Evolutionary conservation across 2,113 vertebrate species (phyloP).

Genomic region (Thomomys bottae): DNA sequence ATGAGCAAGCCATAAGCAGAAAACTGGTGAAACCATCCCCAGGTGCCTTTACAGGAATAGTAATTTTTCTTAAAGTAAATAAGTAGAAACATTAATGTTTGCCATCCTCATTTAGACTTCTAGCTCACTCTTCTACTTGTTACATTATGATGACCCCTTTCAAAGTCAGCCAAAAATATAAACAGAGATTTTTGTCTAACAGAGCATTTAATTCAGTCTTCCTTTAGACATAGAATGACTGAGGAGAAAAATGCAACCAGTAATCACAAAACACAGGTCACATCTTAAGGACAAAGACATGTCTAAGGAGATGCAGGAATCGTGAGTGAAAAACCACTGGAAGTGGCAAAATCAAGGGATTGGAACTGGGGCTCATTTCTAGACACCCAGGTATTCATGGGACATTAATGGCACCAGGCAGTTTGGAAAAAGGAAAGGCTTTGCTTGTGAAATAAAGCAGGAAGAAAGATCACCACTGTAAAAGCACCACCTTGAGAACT

Average conservation of each 20-base stretch:
- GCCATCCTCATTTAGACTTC: neutral
- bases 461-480: conserved; percentile 47
- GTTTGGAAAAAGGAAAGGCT: conserved; percentile 25
- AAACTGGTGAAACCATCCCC: neutral
- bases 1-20: neutral
- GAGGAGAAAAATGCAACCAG: neutral
- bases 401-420: neutral
- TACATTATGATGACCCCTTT: neutral
- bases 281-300: neutral
- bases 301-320: neutral
- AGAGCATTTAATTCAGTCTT: neutral
- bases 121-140: neutral
- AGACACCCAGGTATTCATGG: neutral
- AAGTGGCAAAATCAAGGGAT: neutral
- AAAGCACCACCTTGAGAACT: conserved; percentile 10
- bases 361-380: neutral
- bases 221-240: neutral
- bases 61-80: neutral
- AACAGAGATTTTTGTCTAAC: neutral
- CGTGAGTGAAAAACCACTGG: neutral
- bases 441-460: conserved; percentile 39
- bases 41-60: neutral
- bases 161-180: neutral
- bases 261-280: neutral
- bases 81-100: too few species aligned